These are phyloP conservation scores for Anarsia innoxiella DNA, from an alignment of 2,888 invertebrate genomes.

Conservation along the genomic window DNA sequence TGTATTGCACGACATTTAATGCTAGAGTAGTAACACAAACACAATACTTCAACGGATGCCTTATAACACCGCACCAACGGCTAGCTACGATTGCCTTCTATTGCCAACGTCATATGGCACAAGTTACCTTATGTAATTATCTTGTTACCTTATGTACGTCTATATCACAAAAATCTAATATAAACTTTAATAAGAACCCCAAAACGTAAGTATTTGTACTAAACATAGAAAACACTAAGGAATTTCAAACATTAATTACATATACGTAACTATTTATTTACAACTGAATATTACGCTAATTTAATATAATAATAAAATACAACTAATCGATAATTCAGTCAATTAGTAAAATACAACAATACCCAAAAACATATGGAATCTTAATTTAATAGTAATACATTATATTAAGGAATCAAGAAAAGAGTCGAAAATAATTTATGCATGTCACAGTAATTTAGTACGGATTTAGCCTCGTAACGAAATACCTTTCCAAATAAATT, in stretches of 20 bases:
- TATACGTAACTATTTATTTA: constrained; percentile 31
- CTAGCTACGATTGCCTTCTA: too few relatives aligned
- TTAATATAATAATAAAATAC: constrained; percentile 26
- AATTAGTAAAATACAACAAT: constrained; percentile 46
- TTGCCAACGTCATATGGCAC: constrained; percentile 37
- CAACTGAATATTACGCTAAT: constrained; percentile 30
- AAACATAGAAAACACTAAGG: constrained; percentile 33
- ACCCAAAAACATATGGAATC: constrained; percentile 12
- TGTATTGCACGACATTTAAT: constrained; percentile 42
- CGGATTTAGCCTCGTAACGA: too few relatives aligned
- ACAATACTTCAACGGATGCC: too few relatives aligned
- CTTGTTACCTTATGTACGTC: constrained; percentile 19
- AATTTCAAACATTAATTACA: constrained; percentile 37
- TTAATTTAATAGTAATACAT: constrained; percentile 6
- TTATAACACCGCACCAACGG: too few relatives aligned
- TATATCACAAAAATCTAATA: constrained; percentile 28
- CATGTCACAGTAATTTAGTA: too few relatives aligned
- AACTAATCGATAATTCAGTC: constrained; percentile 58
- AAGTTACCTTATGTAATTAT: constrained; percentile 17
- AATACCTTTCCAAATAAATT: too few relatives aligned
- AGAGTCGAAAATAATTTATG: too few relatives aligned
- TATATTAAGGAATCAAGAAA: too few relatives aligned
- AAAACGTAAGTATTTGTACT: constrained; percentile 45
- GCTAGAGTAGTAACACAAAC: too few relatives aligned
- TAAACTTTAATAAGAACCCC: constrained; percentile 36